Conservation (phyloP, 2,888 invertebrate genomes). For the Epicampocera succincta region DNA sequence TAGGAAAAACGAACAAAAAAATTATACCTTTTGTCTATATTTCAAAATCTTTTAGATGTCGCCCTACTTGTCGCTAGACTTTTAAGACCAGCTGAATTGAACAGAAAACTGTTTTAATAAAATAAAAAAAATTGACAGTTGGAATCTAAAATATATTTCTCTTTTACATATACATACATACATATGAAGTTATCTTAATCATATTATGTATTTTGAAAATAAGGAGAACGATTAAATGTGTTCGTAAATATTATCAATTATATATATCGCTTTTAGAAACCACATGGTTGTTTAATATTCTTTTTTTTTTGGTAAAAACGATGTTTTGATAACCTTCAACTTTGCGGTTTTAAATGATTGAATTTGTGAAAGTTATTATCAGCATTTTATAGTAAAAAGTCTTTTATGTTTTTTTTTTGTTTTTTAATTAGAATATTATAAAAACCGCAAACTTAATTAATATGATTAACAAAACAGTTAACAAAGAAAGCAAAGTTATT, state of each 20-base stretch:
- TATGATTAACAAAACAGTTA: slow-evolving; percentile 27
- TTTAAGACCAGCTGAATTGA: too few species aligned
- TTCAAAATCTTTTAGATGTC: too few species aligned
- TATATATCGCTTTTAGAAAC: background rate
- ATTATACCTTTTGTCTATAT: too few species aligned
- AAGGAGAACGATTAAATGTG: too few species aligned
- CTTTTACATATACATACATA: too few species aligned
- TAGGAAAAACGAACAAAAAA: too few species aligned
- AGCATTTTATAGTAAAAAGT: slow-evolving; percentile 18
- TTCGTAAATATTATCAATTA: background rate
- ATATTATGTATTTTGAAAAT: too few species aligned
- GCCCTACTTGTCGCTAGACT: too few species aligned
- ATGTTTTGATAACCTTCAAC: background rate
- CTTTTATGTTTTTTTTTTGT: slow-evolving; percentile 20
- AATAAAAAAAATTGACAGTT: too few species aligned
- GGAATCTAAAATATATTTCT: too few species aligned
- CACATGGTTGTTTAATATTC: background rate
- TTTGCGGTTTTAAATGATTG: slow-evolving; percentile 42
- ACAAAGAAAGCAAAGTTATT: slow-evolving; percentile 3
- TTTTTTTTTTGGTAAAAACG: background rate
- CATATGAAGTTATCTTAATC: too few species aligned
- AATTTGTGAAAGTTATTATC: slow-evolving; percentile 30
- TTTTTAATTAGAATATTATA: slow-evolving; percentile 28
- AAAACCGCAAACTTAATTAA: slow-evolving; percentile 54
- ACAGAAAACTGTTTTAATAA: too few species aligned